These are phyloP conservation scores for Aptenodytes forsteri DNA, from an alignment of 2,113 vertebrate species.

Conservation along the genomic window DNA sequence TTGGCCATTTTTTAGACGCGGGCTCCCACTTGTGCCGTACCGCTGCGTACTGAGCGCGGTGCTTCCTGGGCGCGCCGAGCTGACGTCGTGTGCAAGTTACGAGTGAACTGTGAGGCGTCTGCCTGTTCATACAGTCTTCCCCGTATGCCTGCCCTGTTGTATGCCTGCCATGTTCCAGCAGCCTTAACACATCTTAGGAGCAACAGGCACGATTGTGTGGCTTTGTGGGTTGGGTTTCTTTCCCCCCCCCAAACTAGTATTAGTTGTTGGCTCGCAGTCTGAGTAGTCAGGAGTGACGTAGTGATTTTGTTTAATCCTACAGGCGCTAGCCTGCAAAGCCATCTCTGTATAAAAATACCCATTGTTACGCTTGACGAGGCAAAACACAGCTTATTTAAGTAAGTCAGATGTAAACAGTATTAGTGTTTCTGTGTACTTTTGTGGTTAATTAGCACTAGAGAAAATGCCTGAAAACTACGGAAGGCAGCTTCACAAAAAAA, in stretches of 20 bases:
- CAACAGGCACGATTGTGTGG: rapidly evolving
- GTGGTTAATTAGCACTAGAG: background rate
- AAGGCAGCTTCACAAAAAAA: background rate
- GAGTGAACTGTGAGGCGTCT: background rate
- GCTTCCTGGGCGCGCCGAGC: background rate
- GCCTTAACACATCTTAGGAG: background rate
- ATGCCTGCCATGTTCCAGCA: too few species aligned
- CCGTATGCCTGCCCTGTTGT: too few species aligned
- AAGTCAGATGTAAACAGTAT: background rate
- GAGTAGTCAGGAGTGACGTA: background rate
- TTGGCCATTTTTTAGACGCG: background rate
- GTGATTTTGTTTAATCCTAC: background rate
- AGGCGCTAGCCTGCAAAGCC: rapidly evolving
- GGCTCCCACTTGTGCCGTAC: rapidly evolving
- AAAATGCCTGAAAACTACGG: background rate
- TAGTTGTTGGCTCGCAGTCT: background rate
- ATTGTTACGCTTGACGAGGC: rapidly evolving
- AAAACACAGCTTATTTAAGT: background rate
- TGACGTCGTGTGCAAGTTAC: rapidly evolving
- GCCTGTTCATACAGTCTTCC: background rate
- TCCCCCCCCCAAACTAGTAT: too few species aligned
- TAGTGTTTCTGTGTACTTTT: background rate
- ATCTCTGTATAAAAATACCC: background rate
- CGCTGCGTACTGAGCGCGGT: background rate
- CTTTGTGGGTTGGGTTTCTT: background rate